Conservation (phyloP, 2,113 vertebrate genomes). For the Pachyramphus minor region DNA sequence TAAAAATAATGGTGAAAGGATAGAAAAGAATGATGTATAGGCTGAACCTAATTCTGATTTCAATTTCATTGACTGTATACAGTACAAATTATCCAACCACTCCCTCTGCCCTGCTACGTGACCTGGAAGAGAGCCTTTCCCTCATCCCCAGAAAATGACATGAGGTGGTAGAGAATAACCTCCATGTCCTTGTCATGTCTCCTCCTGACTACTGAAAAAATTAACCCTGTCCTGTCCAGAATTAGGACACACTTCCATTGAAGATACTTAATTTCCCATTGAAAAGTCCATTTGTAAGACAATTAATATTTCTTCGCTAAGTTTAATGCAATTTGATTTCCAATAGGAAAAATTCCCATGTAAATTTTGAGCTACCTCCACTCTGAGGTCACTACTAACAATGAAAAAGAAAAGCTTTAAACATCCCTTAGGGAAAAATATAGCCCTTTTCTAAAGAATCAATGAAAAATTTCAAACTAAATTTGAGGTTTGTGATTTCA, state of each 20-base stretch:
- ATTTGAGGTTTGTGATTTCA: neutral
- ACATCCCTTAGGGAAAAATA: neutral
- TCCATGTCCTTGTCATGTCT: too few species aligned
- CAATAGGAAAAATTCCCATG: neutral
- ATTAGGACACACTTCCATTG: neutral
- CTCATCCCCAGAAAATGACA: too few species aligned
- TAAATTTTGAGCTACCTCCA: neutral
- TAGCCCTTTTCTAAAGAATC: neutral
- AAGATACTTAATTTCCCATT: neutral
- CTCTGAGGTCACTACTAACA: neutral
- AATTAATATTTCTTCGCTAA: neutral
- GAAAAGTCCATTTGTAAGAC: neutral
- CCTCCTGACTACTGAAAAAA: too few species aligned
- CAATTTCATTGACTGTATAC: neutral
- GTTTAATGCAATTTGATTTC: neutral
- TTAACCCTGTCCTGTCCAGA: too few species aligned
- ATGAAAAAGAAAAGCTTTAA: neutral
- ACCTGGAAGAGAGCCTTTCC: too few species aligned
- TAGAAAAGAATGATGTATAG: conserved; percentile 1
- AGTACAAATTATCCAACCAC: too few species aligned
- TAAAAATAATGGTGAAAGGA: conserved; percentile 6
- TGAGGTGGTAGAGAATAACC: too few species aligned
- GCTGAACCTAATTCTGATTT: neutral
- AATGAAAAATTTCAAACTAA: neutral
- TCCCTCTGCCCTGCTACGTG: too few species aligned